These are phyloP conservation scores for Marasmarcha lunaedactyla DNA, from an alignment of 2,888 invertebrate species.

Conservation along the genomic window DNA sequence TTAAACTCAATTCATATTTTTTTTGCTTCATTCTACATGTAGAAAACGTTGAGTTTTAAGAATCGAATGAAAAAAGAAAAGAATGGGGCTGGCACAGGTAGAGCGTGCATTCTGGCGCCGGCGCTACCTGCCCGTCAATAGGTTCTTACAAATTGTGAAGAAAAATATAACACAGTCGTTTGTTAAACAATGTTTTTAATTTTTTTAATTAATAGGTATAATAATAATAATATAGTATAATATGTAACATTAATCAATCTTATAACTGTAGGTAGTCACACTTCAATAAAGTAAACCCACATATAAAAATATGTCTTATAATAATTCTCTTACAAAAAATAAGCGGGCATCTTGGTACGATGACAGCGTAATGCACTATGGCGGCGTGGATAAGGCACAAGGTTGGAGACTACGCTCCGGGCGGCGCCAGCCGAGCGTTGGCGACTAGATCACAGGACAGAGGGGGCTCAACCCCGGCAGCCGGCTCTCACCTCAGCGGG, in stretches of 20 bases:
- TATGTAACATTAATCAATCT: slow-evolving; percentile 52
- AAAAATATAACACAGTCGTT: not conserved
- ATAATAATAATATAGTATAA: slow-evolving; percentile 31
- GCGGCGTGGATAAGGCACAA: slow-evolving; percentile 64
- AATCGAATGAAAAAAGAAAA: no score
- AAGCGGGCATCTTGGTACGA: slow-evolving; percentile 46
- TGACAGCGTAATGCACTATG: slow-evolving; percentile 65
- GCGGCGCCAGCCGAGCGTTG: slow-evolving; percentile 61
- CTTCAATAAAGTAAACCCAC: slow-evolving; percentile 54
- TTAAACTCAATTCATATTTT: no score
- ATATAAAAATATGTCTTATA: slow-evolving; percentile 67
- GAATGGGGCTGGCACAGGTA: slow-evolving; percentile 2
- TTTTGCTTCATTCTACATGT: no score
- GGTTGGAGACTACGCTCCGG: slow-evolving; percentile 62
- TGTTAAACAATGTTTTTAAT: slow-evolving; percentile 1
- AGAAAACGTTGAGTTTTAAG: no score
- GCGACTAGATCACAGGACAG: slow-evolving; percentile 66
- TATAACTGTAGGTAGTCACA: slow-evolving; percentile 41
- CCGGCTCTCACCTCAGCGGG: slow-evolving; percentile 55
- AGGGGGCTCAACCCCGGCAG: slow-evolving; percentile 47
- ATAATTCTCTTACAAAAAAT: slow-evolving; percentile 47
- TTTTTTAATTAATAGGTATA: slow-evolving; percentile 1
- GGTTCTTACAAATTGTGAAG: not conserved
- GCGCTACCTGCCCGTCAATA: slow-evolving; percentile 42
- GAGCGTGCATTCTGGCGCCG: slow-evolving; percentile 28